Conservation (phyloP, 92 coral and sea anemone genomes). For the Pocillopora meandrina region DNA sequence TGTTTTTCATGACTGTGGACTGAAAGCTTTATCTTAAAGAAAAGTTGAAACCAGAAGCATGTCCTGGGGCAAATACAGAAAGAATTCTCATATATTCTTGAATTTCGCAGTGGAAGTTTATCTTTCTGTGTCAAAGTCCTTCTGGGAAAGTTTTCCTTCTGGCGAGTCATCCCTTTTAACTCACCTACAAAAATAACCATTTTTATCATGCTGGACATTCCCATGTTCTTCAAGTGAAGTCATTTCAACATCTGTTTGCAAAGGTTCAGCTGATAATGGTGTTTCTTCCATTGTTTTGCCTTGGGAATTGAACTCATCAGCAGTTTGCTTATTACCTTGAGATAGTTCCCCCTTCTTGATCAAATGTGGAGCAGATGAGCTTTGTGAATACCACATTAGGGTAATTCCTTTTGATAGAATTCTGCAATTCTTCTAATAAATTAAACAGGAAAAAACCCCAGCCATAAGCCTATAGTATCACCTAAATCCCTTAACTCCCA, state of each 20-base stretch:
- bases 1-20: too few relatives aligned
- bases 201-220: neutral
- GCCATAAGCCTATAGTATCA: neutral
- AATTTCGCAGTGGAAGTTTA: too few relatives aligned
- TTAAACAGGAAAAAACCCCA: neutral
- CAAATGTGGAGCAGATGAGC: constrained; percentile 32
- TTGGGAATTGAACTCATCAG: neutral
- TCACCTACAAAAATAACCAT: constrained; percentile 17
- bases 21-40: too few relatives aligned
- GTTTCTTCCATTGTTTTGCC: neutral
- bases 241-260: constrained; percentile 5
- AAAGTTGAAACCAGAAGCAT: too few relatives aligned
- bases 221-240: neutral
- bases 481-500: neutral
- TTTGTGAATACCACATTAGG: constrained; percentile 54
- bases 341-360: constrained; percentile 15
- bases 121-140: too few relatives aligned
- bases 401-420: constrained; percentile 38
- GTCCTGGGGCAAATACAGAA: too few relatives aligned
- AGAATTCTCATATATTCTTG: too few relatives aligned
- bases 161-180: neutral
- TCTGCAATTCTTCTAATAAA: constrained; percentile 46
- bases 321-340: neutral
- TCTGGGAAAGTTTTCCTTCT: neutral
- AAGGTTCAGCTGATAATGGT: neutral